These are phyloP conservation scores for Sesia apiformis DNA, from an alignment of 2,888 invertebrate genomes.

Conservation along the genomic window DNA sequence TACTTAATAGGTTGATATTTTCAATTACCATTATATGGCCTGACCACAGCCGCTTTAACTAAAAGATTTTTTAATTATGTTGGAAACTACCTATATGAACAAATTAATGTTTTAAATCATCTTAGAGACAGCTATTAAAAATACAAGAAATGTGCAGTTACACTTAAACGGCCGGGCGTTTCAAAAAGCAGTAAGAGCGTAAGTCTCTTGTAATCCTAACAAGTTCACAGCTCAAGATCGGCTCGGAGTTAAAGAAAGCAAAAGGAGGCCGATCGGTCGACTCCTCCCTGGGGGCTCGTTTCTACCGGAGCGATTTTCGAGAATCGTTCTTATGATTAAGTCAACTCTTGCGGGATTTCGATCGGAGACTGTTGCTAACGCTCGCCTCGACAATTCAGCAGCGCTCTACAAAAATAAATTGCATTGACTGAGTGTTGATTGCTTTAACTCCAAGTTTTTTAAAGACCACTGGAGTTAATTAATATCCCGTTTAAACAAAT, in stretches of 20 bases:
- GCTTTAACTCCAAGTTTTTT: neutral
- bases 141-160: neutral
- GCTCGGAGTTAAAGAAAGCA: constrained; percentile 27
- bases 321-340: constrained; percentile 71
- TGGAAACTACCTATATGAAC: no score
- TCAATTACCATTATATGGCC: no score
- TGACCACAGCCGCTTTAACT: no score
- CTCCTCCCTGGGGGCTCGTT: constrained; percentile 58
- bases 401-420: constrained; percentile 23
- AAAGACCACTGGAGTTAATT: no score
- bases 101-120: no score
- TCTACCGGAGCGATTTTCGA: constrained; percentile 62
- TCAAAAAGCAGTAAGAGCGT: constrained; percentile 30
- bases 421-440: constrained; percentile 2
- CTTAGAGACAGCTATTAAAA: no score
- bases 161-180: constrained; percentile 27
- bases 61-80: no score
- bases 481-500: no score
- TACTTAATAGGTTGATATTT: no score
- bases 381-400: constrained; percentile 29
- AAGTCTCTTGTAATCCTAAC: constrained; percentile 43
- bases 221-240: constrained; percentile 8
- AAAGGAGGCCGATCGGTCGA: constrained; percentile 49
- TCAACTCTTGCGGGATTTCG: constrained; percentile 56
- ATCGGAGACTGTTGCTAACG: constrained; percentile 25